phyloP scores from a whole-genome alignment of 2,797 vertebrate species.

The Vespertilio murinus region DNA sequence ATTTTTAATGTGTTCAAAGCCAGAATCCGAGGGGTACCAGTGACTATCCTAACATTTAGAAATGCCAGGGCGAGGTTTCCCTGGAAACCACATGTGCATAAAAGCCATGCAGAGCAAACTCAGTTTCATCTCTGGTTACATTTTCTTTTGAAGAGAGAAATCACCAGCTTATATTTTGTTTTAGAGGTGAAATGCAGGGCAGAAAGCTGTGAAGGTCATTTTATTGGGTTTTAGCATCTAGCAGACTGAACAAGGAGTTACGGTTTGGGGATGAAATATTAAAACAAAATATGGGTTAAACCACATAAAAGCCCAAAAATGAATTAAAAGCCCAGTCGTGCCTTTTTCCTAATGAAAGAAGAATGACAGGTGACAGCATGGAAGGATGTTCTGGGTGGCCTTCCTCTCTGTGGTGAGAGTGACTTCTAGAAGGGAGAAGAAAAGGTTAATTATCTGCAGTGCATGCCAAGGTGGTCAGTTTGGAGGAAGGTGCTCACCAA shows the following conservation, averaged over 20 bases:
- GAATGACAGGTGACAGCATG: neutral
- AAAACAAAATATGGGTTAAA: neutral
- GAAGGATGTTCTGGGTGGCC: neutral
- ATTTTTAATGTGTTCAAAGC: slow-evolving; percentile 78
- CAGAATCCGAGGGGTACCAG: slow-evolving; percentile 73
- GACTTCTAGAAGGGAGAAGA: neutral
- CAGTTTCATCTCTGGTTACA: slow-evolving; percentile 78
- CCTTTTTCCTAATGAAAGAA: neutral
- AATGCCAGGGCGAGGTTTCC: slow-evolving; percentile 83
- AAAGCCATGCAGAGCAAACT: slow-evolving; percentile 81
- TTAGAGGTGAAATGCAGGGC: slow-evolving; percentile 72
- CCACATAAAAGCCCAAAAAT: neutral
- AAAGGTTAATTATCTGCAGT: neutral
- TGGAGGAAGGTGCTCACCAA: neutral
- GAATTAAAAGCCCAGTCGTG: neutral
- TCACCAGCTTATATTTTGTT: slow-evolving; percentile 66
- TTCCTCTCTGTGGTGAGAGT: neutral
- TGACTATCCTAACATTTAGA: slow-evolving; percentile 71
- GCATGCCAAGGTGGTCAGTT: neutral
- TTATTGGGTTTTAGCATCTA: slow-evolving; percentile 29
- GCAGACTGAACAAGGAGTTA: neutral
- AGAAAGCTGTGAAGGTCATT: neutral
- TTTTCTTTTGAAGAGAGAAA: slow-evolving; percentile 77
- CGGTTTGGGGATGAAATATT: neutral
- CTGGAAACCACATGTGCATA: slow-evolving; percentile 83